phyloP scores from a whole-genome alignment of 2,888 invertebrate species.

The Leucozona laternaria region DNA sequence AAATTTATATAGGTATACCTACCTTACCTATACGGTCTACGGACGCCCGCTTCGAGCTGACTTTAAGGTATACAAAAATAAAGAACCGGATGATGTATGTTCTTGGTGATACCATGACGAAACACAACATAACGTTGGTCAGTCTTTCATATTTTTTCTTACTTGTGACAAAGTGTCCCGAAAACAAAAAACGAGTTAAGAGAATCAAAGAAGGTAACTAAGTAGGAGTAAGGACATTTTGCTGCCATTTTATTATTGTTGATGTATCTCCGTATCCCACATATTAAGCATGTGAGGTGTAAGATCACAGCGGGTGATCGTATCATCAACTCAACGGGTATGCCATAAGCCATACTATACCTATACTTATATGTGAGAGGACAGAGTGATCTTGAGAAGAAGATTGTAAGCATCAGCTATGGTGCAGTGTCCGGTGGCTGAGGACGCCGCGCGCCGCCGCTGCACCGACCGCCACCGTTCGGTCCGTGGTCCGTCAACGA shows the following conservation, averaged over 20 bases:
- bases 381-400: constrained; percentile 38
- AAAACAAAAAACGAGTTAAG: constrained; percentile 17
- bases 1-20: not conserved
- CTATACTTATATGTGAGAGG: not conserved
- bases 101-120: constrained; percentile 56
- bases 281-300: constrained; percentile 63
- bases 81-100: constrained; percentile 66
- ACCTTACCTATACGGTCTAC: not conserved
- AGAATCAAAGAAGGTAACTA: constrained; percentile 41
- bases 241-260: constrained; percentile 54
- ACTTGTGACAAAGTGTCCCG: constrained; percentile 56
- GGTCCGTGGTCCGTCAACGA: not conserved
- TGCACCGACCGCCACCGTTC: not conserved
- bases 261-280: constrained; percentile 30
- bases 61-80: constrained; percentile 36
- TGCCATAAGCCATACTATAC: constrained; percentile 13
- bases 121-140: constrained; percentile 67
- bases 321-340: constrained; percentile 72
- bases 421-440: constrained; percentile 18
- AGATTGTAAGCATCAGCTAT: constrained; percentile 39
- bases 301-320: constrained; percentile 73
- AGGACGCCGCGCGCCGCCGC: not conserved
- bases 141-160: constrained; percentile 70
- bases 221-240: constrained; percentile 47
- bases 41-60: constrained; percentile 43